Evolutionary conservation across 1,140 invertebrate genomes (phyloP), one percentile per base, ranked within the genome.

Genomic region (Sycophila sp.): DNA sequence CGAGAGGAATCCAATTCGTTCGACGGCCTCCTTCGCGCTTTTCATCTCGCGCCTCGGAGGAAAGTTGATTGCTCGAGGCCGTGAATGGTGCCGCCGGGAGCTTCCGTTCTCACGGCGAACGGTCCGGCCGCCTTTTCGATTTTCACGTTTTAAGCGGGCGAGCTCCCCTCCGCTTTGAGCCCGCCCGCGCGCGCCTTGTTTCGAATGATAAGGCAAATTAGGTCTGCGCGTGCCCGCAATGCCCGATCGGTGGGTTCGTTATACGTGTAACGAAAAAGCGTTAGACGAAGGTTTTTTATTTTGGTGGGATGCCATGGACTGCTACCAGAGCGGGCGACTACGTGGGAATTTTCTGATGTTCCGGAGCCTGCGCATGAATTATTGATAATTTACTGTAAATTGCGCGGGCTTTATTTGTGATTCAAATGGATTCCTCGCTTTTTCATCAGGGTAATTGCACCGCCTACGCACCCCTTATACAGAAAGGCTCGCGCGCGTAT

Each of bases 1-100:
- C 19, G 51, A n/a, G n/a, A 55, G 26, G 51, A 55, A 55, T 55
- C 28, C n/a, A 42, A n/a, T n/a, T n/a, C 24, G 42, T 22, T 22
- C 6, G 42, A 22, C 24, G 24, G 24, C 24, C 42, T 32, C 51
- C 34, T 30, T 32, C 34, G 40, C 4, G n/a, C 13, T 42, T 8
- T 10, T 8, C n/a, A 42, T n/a, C 28, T 55, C 51, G 55, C 26
- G 8, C n/a, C 55, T 36, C 26, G 32, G 32, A 40, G 58, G 13
- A 60, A 60, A 60, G 58, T 60, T 60, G 36, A 60, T 60, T 60
- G 45, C n/a, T 42, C 26, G 38, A 60, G 36, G 36, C 58, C 38
- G 45, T 60, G 58, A 60, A 60, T 60, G 49, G 6, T 19, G 38
- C 58, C 22, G 34, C 38, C 8, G 32, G 34, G 58, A 45, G 15